These are phyloP conservation scores for Drosophila gaucha DNA, from an alignment of 2,888 invertebrate genomes.

Conservation along the genomic window DNA sequence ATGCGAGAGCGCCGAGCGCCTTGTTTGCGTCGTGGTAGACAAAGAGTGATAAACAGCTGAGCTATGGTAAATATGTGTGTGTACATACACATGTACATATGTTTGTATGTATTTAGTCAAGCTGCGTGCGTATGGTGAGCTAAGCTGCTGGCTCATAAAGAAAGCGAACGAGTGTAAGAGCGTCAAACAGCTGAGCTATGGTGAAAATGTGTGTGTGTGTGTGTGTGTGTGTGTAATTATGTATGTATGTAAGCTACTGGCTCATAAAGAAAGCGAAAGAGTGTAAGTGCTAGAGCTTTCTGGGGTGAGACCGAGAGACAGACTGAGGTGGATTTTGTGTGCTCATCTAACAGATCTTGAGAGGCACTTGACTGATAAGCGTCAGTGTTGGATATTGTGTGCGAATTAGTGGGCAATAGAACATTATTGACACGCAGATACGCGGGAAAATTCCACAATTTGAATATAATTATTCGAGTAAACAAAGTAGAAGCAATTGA, in stretches of 20 bases:
- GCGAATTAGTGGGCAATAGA: constrained; percentile 1
- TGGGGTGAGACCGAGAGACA: background rate
- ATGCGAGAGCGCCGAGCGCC: constrained; percentile 40
- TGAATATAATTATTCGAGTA: constrained; percentile 1
- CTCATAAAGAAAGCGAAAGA: background rate
- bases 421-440: background rate
- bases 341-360: background rate
- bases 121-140: constrained; percentile 16
- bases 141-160: background rate
- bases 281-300: background rate
- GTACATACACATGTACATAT: background rate
- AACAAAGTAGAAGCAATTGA: constrained; percentile 1
- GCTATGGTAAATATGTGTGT: constrained; percentile 5
- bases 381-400: constrained; percentile 7
- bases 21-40: constrained; percentile 26
- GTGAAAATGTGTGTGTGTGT: no score
- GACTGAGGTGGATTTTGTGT: background rate
- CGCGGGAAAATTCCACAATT: constrained; percentile 23
- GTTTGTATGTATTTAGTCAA: constrained; percentile 8
- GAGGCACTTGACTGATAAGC: constrained; percentile 20
- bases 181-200: background rate
- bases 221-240: no score
- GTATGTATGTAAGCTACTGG: no score
- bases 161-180: constrained; percentile 6
- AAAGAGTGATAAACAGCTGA: constrained; percentile 12